Evolutionary conservation across 2,113 vertebrate species (phyloP).

Genomic region (Macquaria australasica): DNA sequence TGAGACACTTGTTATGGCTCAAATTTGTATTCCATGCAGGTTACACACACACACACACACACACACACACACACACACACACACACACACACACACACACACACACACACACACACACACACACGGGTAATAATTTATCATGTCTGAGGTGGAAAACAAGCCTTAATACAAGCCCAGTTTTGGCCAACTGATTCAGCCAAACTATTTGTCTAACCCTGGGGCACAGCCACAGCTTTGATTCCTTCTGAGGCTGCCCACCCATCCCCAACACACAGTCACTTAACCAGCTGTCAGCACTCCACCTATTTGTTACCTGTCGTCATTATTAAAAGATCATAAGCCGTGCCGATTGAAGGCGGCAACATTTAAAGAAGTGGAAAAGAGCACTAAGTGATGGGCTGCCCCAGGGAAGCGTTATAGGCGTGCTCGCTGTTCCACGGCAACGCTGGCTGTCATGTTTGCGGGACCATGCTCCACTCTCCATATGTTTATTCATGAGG

Average conservation of each 20-base stretch:
- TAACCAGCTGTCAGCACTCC: slow-evolving; percentile 49
- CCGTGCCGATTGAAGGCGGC: slow-evolving; percentile 51
- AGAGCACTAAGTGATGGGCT: slow-evolving; percentile 54
- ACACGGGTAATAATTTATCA: slow-evolving; percentile 8
- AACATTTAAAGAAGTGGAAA: slow-evolving; percentile 65
- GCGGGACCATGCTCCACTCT: slow-evolving; percentile 58
- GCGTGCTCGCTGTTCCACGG: slow-evolving; percentile 8
- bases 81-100: neutral
- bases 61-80: neutral
- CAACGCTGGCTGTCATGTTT: slow-evolving; percentile 72
- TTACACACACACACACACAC: neutral
- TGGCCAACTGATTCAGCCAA: neutral
- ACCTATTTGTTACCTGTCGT: slow-evolving; percentile 63
- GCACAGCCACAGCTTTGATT: slow-evolving; percentile 49
- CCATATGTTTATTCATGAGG: slow-evolving; percentile 79
- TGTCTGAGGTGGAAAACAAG: slow-evolving; percentile 15
- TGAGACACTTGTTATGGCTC: neutral
- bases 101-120: too few relatives aligned
- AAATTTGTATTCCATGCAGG: neutral
- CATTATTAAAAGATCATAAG: slow-evolving; percentile 78
- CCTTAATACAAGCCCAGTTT: neutral
- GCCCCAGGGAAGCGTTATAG: slow-evolving; percentile 59
- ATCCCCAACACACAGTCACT: slow-evolving; percentile 39
- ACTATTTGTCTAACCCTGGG: slow-evolving; percentile 5
- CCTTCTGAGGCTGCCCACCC: slow-evolving; percentile 33